phyloP scores from a whole-genome alignment of 2,113 vertebrate species.

The Philantomba maxwellii region DNA sequence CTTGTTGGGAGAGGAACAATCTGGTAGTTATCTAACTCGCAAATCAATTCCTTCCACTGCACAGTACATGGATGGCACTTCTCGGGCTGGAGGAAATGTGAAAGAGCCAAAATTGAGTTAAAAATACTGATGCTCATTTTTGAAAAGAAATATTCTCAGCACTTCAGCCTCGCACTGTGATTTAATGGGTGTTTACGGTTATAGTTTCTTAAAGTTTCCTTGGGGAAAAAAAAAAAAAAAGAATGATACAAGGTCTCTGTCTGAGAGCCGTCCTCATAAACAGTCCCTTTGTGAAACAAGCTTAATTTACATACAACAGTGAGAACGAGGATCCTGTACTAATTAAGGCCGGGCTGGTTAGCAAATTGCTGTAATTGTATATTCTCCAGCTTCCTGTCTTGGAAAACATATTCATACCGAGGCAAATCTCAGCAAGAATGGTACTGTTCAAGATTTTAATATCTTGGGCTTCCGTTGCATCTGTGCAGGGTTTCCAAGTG shows the following conservation, averaged over 20 bases:
- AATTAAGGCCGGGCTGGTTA: constrained; percentile 58
- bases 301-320: constrained; percentile 68
- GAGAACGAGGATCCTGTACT: constrained; percentile 29
- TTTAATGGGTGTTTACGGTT: constrained; percentile 12
- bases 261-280: not conserved
- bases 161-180: not conserved
- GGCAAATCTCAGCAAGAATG: constrained; percentile 27
- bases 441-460: constrained; percentile 45
- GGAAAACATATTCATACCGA: constrained; percentile 23
- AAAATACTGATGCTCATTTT: constrained; percentile 33
- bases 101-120: not conserved
- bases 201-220: constrained; percentile 53
- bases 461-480: constrained; percentile 49
- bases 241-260: constrained; percentile 33
- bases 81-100: not conserved
- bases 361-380: constrained; percentile 54
- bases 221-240: not conserved
- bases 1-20: constrained; percentile 15
- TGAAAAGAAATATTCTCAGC: constrained; percentile 1
- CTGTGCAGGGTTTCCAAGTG: constrained; percentile 49
- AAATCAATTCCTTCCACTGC: not conserved
- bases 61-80: not conserved
- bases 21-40: not conserved
- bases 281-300: constrained; percentile 47
- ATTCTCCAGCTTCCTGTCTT: constrained; percentile 46